Conservation (phyloP, 2,797 vertebrate species). For the Salmo trutta region DNA sequence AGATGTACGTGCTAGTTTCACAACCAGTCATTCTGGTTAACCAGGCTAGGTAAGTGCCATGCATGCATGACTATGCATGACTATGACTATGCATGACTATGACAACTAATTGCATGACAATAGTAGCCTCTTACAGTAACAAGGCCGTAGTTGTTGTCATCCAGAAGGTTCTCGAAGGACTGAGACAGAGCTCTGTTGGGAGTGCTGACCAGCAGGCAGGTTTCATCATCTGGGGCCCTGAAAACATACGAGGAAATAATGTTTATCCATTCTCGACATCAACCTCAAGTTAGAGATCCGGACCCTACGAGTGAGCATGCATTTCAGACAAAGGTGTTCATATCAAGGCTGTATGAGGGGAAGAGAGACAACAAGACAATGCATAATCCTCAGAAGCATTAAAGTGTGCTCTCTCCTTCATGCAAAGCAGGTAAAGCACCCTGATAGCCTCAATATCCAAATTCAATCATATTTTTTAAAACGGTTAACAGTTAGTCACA, state of each 20-base stretch:
- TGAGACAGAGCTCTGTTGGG: constrained; percentile 89
- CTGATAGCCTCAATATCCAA: background rate
- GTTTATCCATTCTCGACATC: background rate
- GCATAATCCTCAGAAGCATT: no score
- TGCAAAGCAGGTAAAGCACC: no score
- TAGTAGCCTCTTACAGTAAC: constrained; percentile 77
- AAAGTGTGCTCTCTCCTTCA: no score
- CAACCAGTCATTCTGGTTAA: background rate
- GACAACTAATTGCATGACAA: constrained; percentile 4
- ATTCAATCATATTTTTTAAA: background rate
- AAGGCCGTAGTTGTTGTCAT: constrained; percentile 87
- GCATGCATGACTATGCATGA: background rate
- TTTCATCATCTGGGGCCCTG: constrained; percentile 82
- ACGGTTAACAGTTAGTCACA: background rate
- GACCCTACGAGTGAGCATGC: no score
- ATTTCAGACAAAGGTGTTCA: no score
- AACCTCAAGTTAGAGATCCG: background rate
- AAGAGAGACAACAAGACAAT: no score
- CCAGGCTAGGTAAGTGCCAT: background rate
- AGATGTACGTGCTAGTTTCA: no score
- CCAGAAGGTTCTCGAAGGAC: constrained; percentile 96
- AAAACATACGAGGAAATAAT: background rate
- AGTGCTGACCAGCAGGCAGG: constrained; percentile 81
- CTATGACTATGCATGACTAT: background rate
- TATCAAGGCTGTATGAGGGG: no score